Evolutionary conservation across 2,113 vertebrate species (phyloP), one percentile per base, ranked within the genome.

Genomic region (Scopus umbretta): DNA sequence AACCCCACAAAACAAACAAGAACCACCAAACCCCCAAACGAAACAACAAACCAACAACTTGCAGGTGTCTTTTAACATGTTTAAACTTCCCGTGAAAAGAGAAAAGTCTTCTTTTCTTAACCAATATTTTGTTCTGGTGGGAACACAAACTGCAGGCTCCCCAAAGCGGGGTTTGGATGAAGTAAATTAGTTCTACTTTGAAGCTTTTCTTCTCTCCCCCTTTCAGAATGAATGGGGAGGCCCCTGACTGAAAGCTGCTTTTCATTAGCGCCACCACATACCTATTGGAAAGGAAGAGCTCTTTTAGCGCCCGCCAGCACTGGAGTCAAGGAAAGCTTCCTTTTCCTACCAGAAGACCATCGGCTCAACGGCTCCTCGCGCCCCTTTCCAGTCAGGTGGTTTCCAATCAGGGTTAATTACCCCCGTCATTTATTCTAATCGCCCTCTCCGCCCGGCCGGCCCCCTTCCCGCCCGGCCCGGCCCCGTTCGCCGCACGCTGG

Each of bases 351-450:
- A 75, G 95, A 92, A 94, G 96, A 95, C 97, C 95, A 84, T 96
- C 96, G 96, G 93, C 98, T 97, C 98, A 98, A 95, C 97, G 97
- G 98, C 98, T 97, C 97, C 97, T 98, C 93, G 96, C 96, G 97
- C 97, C 97, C 97, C 98, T 98, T 98, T 97, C 97, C 97, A 98
- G 95, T 98, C 97, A 98, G 98, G 98, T 96, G 98, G 96, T 97
- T 99, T 97, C 98, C 97, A 98, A 98, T 98, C 98, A 73, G 97
- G 98, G 98, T 98, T 99, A 98, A 98, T 99, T 97, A 98, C 98
- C 86, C 75, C 97, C 93, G 97, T 97, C 98, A 98, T 99, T 98
- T 98, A 98, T 98, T 98, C 98, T 98, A 96, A 98, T 99, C 98
- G 97, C 98, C 97, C 98, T 91, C 92, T 67, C 95, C 94, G 88